A percentile compares a stretch with the other conserved stretches of the same genome.
phyloP scores from a whole-genome alignment of 2,888 invertebrate genomes.

The Silvanus unidentatus region DNA sequence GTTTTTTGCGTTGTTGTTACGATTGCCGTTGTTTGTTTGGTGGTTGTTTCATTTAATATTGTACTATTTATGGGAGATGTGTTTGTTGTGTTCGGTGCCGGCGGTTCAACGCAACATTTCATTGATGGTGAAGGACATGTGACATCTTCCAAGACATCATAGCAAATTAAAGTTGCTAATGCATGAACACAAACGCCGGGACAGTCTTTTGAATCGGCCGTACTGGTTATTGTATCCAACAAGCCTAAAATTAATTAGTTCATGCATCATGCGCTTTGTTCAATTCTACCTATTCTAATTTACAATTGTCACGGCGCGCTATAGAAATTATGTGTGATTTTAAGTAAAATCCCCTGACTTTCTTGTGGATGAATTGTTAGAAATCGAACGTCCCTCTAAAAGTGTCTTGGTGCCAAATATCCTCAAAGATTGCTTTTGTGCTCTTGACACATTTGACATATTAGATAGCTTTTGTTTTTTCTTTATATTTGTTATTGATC shows the following conservation, averaged over 20 bases:
- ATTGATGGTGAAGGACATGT: slow-evolving; percentile 73
- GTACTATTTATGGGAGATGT: slow-evolving; percentile 16
- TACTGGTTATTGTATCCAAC: slow-evolving; percentile 77
- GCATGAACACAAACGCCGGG: slow-evolving; percentile 86
- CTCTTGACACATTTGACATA: slow-evolving; percentile 5
- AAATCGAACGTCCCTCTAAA: background rate
- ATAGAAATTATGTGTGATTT: no score
- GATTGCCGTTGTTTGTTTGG: slow-evolving; percentile 21
- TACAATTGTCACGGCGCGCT: no score
- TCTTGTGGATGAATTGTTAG: background rate
- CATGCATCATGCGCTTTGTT: background rate
- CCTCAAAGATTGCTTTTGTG: slow-evolving; percentile 5
- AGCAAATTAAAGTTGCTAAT: slow-evolving; percentile 78
- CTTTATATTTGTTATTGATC: background rate
- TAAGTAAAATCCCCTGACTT: no score
- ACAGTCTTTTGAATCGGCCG: slow-evolving; percentile 78
- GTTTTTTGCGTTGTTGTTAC: slow-evolving; percentile 28
- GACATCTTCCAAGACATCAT: slow-evolving; percentile 76
- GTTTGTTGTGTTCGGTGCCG: slow-evolving; percentile 52
- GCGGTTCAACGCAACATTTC: slow-evolving; percentile 79
- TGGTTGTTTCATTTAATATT: slow-evolving; percentile 19
- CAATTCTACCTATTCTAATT: no score
- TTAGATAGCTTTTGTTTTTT: slow-evolving; percentile 5
- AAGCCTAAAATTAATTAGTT: slow-evolving; percentile 54
- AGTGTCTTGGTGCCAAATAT: slow-evolving; percentile 5